Conservation (phyloP, 2,113 vertebrate genomes). For the Neolamprologus variostigma region DNA sequence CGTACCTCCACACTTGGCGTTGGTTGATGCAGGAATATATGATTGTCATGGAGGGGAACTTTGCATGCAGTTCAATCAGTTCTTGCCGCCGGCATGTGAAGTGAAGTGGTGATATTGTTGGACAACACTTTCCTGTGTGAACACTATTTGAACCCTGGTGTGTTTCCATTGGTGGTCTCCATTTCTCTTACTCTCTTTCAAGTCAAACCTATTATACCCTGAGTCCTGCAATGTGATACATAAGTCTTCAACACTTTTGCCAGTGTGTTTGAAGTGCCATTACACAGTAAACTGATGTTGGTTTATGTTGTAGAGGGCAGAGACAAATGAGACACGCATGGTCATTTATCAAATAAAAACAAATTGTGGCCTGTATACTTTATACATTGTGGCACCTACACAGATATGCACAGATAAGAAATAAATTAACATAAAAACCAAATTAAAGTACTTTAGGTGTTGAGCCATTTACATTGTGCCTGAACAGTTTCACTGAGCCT, state of each 20-base stretch:
- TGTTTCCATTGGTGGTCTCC: not conserved
- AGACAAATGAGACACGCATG: not conserved
- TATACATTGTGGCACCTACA: not conserved
- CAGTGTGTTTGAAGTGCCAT: not conserved
- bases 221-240: not conserved
- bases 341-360: not conserved
- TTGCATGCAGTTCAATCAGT: not conserved
- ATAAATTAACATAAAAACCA: not conserved
- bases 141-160: not conserved
- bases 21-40: not conserved
- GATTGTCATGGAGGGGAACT: not conserved
- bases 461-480: not conserved
- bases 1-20: not conserved
- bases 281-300: not conserved
- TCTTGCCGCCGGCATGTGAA: not conserved
- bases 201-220: not conserved
- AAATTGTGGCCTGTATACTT: not conserved
- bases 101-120: constrained; percentile 12
- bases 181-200: not conserved
- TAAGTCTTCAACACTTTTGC: not conserved
- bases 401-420: not conserved
- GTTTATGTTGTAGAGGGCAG: not conserved
- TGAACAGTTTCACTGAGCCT: not conserved
- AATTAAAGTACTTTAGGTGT: not conserved
- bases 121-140: constrained; percentile 7